These are phyloP conservation scores for Pontoporia blainvillei DNA, from an alignment of 2,113 vertebrate genomes.

Conservation along the genomic window DNA sequence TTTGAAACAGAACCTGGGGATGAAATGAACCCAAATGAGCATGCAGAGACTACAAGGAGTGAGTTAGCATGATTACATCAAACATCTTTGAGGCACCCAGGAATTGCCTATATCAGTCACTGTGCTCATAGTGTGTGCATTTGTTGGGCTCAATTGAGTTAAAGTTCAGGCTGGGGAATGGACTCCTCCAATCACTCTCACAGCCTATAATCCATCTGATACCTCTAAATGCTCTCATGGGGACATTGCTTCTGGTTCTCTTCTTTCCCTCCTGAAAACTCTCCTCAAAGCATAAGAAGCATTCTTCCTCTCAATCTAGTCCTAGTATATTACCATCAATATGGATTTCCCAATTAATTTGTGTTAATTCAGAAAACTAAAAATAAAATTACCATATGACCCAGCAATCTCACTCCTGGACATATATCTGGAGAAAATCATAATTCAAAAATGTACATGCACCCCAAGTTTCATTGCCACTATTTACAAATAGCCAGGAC, in stretches of 20 bases:
- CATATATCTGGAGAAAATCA: too few species aligned
- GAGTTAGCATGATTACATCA: not conserved
- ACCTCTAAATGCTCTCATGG: rapidly evolving
- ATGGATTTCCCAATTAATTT: not conserved
- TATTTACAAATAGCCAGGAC: too few species aligned
- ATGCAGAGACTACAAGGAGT: not conserved
- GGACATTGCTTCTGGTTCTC: too few species aligned
- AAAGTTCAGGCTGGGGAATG: not conserved
- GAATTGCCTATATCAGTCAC: not conserved
- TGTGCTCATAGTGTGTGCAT: rapidly evolving
- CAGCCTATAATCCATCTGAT: not conserved
- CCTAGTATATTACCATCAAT: not conserved
- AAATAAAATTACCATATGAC: too few species aligned
- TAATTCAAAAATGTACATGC: too few species aligned
- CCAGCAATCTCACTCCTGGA: too few species aligned
- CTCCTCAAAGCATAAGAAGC: not conserved
- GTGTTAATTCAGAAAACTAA: not conserved
- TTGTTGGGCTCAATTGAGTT: not conserved
- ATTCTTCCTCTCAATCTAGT: not conserved
- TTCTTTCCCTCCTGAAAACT: not conserved
- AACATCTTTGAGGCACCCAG: not conserved
- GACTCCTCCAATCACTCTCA: not conserved
- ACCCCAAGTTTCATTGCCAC: too few species aligned
- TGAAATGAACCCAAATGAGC: not conserved
- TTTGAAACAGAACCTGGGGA: not conserved